Percentiles rank a stretch among this genome's conserved stretches.
Conservation (phyloP, 2,113 vertebrate species). For the Atractosteus spatula region DNA sequence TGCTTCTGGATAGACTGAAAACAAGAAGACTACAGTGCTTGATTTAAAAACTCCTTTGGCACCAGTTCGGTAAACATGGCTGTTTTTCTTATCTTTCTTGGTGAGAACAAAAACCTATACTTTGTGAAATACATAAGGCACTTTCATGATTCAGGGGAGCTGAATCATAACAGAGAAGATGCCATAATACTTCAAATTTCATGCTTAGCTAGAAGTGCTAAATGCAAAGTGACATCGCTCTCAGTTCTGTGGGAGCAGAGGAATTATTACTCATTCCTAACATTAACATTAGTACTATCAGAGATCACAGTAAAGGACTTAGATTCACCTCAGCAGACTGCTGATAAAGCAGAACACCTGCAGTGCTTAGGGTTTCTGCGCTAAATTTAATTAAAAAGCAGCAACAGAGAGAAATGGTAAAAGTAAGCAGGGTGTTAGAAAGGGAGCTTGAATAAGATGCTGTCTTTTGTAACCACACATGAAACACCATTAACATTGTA, state of each 20-base stretch:
- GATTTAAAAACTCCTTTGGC: no score
- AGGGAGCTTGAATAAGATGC: background rate
- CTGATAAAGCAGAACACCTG: slow-evolving; percentile 44
- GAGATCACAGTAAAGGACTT: slow-evolving; percentile 50
- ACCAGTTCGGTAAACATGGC: no score
- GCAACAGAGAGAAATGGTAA: background rate
- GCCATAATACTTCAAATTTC: slow-evolving; percentile 25
- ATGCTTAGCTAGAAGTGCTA: slow-evolving; percentile 14
- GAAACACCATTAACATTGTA: background rate
- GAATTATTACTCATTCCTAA: slow-evolving; percentile 48
- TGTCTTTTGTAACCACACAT: background rate
- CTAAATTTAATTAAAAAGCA: slow-evolving; percentile 43
- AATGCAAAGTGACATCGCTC: slow-evolving; percentile 33
- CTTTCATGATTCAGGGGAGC: background rate
- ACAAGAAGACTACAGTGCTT: no score
- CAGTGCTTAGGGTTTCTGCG: slow-evolving; percentile 30
- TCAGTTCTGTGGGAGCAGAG: slow-evolving; percentile 18
- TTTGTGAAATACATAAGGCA: background rate
- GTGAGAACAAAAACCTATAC: background rate
- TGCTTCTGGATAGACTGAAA: no score
- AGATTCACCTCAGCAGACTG: slow-evolving; percentile 40
- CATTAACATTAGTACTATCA: slow-evolving; percentile 51
- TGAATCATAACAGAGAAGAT: slow-evolving; percentile 17
- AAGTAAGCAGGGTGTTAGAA: background rate
- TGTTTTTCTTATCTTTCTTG: no score